A percentile compares a stretch with the other conserved stretches of the same genome.
phyloP scores from a whole-genome alignment of 2,113 vertebrate genomes.

The Poeciliopsis retropinna region DNA sequence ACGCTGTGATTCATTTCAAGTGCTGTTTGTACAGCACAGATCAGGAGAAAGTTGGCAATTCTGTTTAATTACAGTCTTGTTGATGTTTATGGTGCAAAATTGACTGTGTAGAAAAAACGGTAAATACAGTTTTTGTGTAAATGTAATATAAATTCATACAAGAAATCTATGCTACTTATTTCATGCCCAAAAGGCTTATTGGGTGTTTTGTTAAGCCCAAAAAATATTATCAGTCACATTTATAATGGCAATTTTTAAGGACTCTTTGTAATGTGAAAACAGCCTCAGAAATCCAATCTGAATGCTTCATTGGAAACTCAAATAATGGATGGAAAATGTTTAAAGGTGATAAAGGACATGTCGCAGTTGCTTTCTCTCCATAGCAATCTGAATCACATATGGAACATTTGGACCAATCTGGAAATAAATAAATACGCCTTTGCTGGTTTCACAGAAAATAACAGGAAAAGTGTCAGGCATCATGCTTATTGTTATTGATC shows the following conservation, averaged over 20 bases:
- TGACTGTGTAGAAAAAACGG: conserved; percentile 21
- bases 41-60: conserved; percentile 16
- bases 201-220: neutral
- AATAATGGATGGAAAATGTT: neutral
- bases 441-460: no score
- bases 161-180: conserved; percentile 12
- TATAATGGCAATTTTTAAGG: neutral
- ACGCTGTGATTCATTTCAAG: conserved; percentile 45
- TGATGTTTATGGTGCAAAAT: conserved; percentile 30
- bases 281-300: neutral
- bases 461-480: no score
- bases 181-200: neutral
- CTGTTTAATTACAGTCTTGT: conserved; percentile 17
- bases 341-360: neutral
- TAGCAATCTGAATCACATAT: neutral
- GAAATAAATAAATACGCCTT: no score
- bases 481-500: no score
- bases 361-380: neutral
- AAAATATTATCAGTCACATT: neutral
- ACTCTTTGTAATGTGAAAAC: conserved; percentile 11
- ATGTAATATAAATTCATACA: conserved; percentile 15
- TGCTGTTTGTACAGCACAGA: neutral
- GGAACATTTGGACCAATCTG: neutral
- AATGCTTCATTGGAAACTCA: neutral
- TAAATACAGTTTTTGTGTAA: conserved; percentile 6